Conservation (phyloP, 2,797 vertebrate genomes). For the Pempheris klunzingeri region DNA sequence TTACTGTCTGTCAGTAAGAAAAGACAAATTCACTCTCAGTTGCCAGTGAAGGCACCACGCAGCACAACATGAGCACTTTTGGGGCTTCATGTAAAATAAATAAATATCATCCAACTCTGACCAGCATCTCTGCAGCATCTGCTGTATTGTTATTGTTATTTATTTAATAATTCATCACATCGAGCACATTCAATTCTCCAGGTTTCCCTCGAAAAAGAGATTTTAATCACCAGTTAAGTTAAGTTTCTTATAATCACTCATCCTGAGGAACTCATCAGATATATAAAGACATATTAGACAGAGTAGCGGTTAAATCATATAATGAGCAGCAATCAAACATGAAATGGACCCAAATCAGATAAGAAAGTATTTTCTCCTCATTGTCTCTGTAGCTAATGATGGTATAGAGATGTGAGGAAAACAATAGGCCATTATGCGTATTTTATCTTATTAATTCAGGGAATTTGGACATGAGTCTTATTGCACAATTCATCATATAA, state of each 20-base stretch:
- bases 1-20: neutral
- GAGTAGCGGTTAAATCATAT: neutral
- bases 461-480: neutral
- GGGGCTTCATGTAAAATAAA: neutral
- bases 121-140: neutral
- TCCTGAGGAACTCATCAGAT: neutral
- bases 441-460: neutral
- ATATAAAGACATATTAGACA: neutral
- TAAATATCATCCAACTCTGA: neutral
- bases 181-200: no score
- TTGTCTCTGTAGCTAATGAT: no score
- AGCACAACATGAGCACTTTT: neutral
- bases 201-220: no score
- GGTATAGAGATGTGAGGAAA: no score
- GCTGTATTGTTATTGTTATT: neutral
- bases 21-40: neutral
- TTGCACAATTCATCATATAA: constrained; percentile 13
- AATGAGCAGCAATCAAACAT: neutral
- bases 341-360: neutral
- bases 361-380: no score
- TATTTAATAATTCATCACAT: neutral
- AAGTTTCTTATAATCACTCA: neutral
- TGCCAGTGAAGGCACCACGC: neutral
- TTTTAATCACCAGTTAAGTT: no score
- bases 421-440: neutral